Conservation (phyloP, 2,797 vertebrate species). For the Anolis apletophallus region DNA sequence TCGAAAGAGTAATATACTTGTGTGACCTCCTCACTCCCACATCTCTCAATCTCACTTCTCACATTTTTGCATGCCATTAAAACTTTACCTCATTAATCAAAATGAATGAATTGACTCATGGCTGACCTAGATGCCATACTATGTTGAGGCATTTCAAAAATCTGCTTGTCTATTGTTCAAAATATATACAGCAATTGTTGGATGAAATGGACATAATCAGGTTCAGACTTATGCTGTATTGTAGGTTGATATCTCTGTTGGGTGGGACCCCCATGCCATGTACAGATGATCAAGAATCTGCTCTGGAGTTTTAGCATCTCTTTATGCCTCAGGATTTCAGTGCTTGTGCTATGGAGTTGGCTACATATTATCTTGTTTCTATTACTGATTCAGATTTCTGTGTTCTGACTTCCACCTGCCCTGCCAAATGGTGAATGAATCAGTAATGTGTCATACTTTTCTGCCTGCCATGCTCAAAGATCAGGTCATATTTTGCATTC, state of each 20-base stretch:
- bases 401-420: not conserved
- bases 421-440: not conserved
- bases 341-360: not conserved
- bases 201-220: no score
- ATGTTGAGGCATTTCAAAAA: not conserved
- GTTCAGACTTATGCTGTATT: no score
- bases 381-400: not conserved
- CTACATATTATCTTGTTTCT: not conserved
- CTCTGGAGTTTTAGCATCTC: not conserved
- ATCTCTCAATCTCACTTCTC: not conserved
- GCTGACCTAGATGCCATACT: not conserved
- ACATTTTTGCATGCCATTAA: not conserved
- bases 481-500: not conserved
- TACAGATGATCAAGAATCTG: no score
- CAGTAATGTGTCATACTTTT: not conserved
- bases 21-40: not conserved
- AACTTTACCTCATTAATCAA: not conserved
- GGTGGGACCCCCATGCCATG: no score
- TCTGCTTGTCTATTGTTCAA: no score
- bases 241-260: no score
- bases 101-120: not conserved
- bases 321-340: not conserved
- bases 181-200: no score
- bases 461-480: not conserved
- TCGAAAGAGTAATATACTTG: not conserved